A percentile compares a stretch with the other conserved stretches of the same genome.
Conservation (phyloP, 2,797 vertebrate species). For the Rhinogobio ventralis region DNA sequence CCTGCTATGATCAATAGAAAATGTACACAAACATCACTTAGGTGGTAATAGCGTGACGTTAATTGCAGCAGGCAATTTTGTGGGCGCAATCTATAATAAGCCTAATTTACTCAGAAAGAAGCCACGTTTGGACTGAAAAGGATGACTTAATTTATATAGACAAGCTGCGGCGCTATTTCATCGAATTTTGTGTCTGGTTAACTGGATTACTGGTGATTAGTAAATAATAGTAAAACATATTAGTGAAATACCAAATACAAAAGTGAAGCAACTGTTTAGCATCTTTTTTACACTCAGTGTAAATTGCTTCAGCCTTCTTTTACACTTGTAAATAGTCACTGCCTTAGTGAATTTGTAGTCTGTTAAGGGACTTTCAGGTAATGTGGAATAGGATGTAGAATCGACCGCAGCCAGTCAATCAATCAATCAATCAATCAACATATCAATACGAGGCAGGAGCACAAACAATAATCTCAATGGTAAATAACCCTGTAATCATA, state of each 20-base stretch:
- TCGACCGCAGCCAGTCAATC: too few relatives aligned
- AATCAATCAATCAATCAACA: background rate
- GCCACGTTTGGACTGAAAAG: constrained; percentile 9
- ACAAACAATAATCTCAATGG: constrained; percentile 26
- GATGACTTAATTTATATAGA: constrained; percentile 30
- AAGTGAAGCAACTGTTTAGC: background rate
- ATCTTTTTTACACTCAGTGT: background rate
- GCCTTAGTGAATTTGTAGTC: background rate
- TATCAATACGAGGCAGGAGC: background rate
- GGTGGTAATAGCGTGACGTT: background rate
- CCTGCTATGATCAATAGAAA: constrained; percentile 28
- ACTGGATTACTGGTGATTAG: constrained; percentile 26
- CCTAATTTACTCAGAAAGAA: constrained; percentile 14
- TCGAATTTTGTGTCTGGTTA: constrained; percentile 11
- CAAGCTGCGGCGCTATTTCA: constrained; percentile 9
- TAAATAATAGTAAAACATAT: constrained; percentile 13
- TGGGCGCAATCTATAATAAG: constrained; percentile 13
- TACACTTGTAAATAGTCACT: background rate
- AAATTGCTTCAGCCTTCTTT: constrained; percentile 15
- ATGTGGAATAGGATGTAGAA: background rate
- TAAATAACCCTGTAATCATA: constrained; percentile 33
- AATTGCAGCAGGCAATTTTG: constrained; percentile 35
- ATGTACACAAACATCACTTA: constrained; percentile 6
- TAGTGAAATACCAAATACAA: background rate
- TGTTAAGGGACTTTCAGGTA: background rate